phyloP scores from a whole-genome alignment of 2,888 invertebrate genomes.

The Apodemia zela region DNA sequence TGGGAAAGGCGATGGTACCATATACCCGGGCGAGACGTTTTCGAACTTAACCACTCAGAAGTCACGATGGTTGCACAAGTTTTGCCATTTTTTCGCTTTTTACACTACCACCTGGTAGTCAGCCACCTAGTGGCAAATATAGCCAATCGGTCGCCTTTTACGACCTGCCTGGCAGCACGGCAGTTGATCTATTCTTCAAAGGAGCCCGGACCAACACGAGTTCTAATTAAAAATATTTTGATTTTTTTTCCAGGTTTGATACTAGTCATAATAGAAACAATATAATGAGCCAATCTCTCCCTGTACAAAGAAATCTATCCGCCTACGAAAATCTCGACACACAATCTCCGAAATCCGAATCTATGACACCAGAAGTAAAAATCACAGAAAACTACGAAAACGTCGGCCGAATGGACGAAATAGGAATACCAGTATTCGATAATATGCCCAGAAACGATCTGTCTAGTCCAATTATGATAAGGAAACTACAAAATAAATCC shows the following conservation, averaged over 20 bases:
- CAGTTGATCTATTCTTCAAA: no score
- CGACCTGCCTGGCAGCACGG: no score
- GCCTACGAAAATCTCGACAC: conserved; percentile 80
- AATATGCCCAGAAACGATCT: conserved; percentile 52
- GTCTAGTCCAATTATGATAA: conserved; percentile 68
- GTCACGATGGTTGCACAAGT: no score
- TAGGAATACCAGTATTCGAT: conserved; percentile 68
- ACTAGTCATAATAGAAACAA: conserved; percentile 63
- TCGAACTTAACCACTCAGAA: no score
- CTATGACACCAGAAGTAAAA: conserved; percentile 56
- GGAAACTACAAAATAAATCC: conserved; percentile 50
- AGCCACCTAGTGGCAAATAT: no score
- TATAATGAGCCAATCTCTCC: conserved; percentile 53
- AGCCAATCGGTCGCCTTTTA: no score
- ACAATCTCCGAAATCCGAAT: conserved; percentile 43
- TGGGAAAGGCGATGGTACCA: no score
- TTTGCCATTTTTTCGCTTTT: no score
- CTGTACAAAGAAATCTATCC: conserved; percentile 62
- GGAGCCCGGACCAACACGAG: no score
- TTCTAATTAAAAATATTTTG: no score
- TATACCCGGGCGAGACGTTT: no score
- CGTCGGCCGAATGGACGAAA: conserved; percentile 67
- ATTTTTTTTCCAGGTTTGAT: conserved; percentile 58
- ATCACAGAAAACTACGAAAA: conserved; percentile 57
- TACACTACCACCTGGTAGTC: no score